Base-by-base conservation (phyloP, 2,113 vertebrate genomes). In the Datnioides undecimradiatus region DNA sequence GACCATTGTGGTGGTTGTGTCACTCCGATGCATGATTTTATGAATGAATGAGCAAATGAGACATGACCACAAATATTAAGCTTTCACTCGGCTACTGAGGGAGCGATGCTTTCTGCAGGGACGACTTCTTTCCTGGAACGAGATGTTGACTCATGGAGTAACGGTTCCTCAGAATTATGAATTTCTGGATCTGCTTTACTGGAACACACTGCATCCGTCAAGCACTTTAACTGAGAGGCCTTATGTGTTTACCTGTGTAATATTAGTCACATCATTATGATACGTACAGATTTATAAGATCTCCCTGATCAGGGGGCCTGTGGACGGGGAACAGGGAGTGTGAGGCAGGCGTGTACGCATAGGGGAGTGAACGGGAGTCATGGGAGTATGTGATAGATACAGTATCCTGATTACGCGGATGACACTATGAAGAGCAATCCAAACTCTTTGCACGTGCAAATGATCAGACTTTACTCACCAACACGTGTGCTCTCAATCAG, bases 41-140 rank as follows among this genome's bases (percentile, higher is more conserved):
- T 83, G 60, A 87, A 83, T 80, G 76, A 86, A 27, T 23, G n/a
- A 76, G 57, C 43, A 63, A 76, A 40, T 27, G 17, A 73, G 48
- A 59, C 33, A 25, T 70, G 40, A 74, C 59, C 73, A 52, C 52
- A 86, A 73, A 73, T 79, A 54, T 67, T 65, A 34, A 14, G 33
- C 68, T 55, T 69, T 77, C 43, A 45, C 43, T 19, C 57, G 25
- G 23, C 31, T 21, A 10, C 19, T 27, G 43, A 3, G 36, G 13
- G 10, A 4, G 14, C 71, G 3, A 33, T 14, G 6, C 73, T 78
- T 63, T 33, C 68, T 76, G 25, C 72, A 19, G 59, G 48, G 59
- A 41, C 34, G 31, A 34, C 23, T 52, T 68, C 29, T 40, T 62
- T 14, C 31, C 14, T 27, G 58, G 57, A 72, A 62, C 68, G 12